These are phyloP conservation scores for Smithornis capensis DNA, from an alignment of 2,113 vertebrate species.

Conservation along the genomic window DNA sequence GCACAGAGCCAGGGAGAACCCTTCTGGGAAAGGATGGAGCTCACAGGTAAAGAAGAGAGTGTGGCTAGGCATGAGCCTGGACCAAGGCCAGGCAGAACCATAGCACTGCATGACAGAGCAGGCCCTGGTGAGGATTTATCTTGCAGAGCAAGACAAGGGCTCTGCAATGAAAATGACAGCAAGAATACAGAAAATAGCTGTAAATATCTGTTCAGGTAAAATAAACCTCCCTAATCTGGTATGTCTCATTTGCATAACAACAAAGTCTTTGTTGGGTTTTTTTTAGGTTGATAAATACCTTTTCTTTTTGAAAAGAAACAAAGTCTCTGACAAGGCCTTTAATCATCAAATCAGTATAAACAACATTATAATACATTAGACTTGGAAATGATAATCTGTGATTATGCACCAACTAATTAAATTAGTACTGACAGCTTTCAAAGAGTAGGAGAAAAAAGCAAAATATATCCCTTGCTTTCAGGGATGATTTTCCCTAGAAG, in stretches of 20 bases:
- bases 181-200: background rate
- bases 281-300: conserved; percentile 31
- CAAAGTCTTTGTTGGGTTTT: background rate
- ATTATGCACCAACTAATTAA: conserved; percentile 69
- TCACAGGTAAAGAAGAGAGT: background rate
- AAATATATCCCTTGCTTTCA: conserved; percentile 15
- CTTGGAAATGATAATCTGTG: conserved; percentile 67
- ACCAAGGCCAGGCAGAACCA: background rate
- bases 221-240: conserved; percentile 1
- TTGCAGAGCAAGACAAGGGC: background rate
- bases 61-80: accelerated
- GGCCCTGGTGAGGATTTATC: background rate
- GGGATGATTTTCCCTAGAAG: background rate
- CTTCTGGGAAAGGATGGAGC: background rate
- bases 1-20: background rate
- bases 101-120: background rate
- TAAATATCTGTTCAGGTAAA: conserved; percentile 23
- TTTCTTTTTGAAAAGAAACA: conserved; percentile 54
- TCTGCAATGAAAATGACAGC: background rate
- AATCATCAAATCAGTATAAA: conserved; percentile 69
- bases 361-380: conserved; percentile 73
- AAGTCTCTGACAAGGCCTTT: conserved; percentile 60
- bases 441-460: conserved; percentile 26
- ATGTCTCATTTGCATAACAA: background rate
- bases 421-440: conserved; percentile 69